Evolutionary conservation across 2,113 vertebrate species (phyloP).

Genomic region (Erinaceus europaeus): DNA sequence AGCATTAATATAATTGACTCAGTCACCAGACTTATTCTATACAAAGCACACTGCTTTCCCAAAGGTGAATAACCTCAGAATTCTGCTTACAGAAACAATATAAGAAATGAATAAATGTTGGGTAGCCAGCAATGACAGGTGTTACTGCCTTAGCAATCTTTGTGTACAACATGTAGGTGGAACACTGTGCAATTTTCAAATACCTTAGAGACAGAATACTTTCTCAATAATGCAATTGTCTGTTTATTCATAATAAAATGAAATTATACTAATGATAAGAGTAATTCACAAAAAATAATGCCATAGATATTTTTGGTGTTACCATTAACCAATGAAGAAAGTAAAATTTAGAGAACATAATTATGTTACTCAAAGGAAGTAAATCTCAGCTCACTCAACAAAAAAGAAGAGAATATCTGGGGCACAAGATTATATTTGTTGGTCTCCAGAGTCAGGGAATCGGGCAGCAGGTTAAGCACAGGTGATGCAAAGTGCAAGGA

Average conservation of each 20-base stretch:
- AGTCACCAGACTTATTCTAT: not conserved
- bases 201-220: not conserved
- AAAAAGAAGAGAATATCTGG: not conserved
- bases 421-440: not conserved
- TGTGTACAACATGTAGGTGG: not conserved
- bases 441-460: not conserved
- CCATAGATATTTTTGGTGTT: not conserved
- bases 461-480: too few species aligned
- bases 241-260: not conserved
- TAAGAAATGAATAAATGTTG: not conserved
- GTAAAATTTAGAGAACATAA: not conserved
- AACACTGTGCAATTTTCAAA: not conserved
- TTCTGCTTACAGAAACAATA: not conserved
- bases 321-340: not conserved
- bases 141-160: not conserved
- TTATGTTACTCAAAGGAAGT: not conserved
- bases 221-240: not conserved
- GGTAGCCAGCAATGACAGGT: not conserved
- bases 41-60: not conserved
- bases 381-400: not conserved
- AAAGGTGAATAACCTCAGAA: not conserved
- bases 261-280: not conserved
- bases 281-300: not conserved
- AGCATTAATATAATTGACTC: not conserved
- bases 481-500: too few species aligned